Base-by-base conservation (phyloP, 2,113 vertebrate species). In the Ammodytes dubius region DNA sequence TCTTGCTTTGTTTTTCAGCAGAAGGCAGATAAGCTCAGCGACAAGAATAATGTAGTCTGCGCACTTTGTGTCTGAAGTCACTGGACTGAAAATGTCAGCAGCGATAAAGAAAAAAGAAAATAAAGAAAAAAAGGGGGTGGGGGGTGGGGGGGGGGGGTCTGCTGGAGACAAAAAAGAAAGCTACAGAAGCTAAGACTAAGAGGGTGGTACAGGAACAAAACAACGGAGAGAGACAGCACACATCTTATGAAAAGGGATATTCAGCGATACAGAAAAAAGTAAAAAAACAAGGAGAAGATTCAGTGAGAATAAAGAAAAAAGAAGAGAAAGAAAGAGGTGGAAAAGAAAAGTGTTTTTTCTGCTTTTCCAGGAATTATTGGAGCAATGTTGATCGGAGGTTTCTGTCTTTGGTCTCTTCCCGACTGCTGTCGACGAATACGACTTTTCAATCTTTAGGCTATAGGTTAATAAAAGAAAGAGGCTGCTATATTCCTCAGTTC, bases 31-130 rank as follows among this genome's bases (percentile, higher is more conserved):
- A 82, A 81, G 57, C 58, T 40, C 47, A 42, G 71, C 71, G 52
- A 27, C 54, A n/a, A 74, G 81, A 87, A 84, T 86, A 52, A 85
- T 14, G 81, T 10, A 68, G 85, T 73, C 49, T 42, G 77, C 67
- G 67, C 71, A n/a, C 66, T 86, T 74, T 88, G 77, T 81, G 82
- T 92, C 63, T 88, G 84, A 83, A 91, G 80, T 82, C 84, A 71
- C 54, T 87, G 83, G 81, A 87, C 85, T 88, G 90, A 89, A 91
- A 94, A 93, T 93, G 90, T 90, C 86, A 89, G 79, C 65, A 11
- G 65, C 85, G 77, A 90, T 86, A 63, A 84, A 59, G 58, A 56
- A 64, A 15, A 42, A 73, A 65, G 15, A 74, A 75, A 63, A 53
- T 40, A 65, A 49, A 66, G 69, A 75, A 63, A 53, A 52, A 65